Base-by-base conservation (phyloP, 1,140 invertebrate species). In the Phocides pigmalion region DNA sequence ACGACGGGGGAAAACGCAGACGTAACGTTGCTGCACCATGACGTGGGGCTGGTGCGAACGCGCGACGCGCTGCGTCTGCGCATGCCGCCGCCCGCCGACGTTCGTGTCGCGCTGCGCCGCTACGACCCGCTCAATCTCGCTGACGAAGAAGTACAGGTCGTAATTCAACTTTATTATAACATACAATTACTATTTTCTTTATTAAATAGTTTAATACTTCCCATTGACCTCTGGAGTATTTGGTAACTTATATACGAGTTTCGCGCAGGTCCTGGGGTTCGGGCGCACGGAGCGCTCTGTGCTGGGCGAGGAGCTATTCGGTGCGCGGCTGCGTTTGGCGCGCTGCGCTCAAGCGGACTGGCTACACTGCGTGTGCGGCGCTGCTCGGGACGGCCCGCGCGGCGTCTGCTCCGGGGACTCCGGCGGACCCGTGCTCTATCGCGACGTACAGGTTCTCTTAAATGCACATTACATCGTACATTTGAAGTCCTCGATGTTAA, bases 381-480 rank as follows among this genome's bases (percentile, higher is more conserved):
- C 64, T 39, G 62, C 64, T 0, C 17, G 39, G 2, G 17, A 39
- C 0, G 4, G 44, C 35, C 25, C 70, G 5, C 72, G 75, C 11
- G 81, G 79, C 50, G 84, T 87, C 12, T 85, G 84, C 73, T 73
- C 81, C 4, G 84, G 84, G 3, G 84, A 87, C 72, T 85, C 82
- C 8, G 84, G 84, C 22, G 84, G 84, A 22, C 82, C 84, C 14
- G 78, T 85, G 37, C 11, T 85, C 19, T 80, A 75, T 39, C 46
- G 65, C 11, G 79, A 77, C 28, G 51, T 58, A n/a, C 77, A 77
- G 76, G 71, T 88, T 28, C n/a, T n/a, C n/a, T n/a, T n/a, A n/a
- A n/a, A n/a, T n/a, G n/a, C n/a, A n/a, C n/a, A n/a, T n/a, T n/a
- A n/a, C n/a, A n/a, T n/a, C n/a, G n/a, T n/a, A n/a, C n/a, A n/a